Percentiles rank a stretch among this genome's conserved stretches.
phyloP scores from a whole-genome alignment of 2,797 vertebrate genomes.

The Acanthopagrus latus region DNA sequence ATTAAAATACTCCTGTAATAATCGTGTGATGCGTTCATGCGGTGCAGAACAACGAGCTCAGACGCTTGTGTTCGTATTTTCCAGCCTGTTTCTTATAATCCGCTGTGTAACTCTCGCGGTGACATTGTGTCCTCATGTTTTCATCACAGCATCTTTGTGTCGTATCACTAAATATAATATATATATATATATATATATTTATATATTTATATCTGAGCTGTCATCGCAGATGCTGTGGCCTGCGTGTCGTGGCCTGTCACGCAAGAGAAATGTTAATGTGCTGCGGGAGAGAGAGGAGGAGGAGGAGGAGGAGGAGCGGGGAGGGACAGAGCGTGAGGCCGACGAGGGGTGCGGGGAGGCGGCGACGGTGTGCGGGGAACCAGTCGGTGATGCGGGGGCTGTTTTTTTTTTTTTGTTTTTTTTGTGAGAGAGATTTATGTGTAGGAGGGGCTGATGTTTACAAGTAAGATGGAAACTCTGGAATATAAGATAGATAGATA shows the following conservation, averaged over 20 bases:
- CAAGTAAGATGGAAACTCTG: constrained; percentile 20
- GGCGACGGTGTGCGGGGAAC: constrained; percentile 19
- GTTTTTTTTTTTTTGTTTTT: neutral
- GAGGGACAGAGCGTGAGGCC: constrained; percentile 20
- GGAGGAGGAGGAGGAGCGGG: neutral
- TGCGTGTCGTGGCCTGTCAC: constrained; percentile 37
- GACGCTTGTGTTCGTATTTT: accelerated
- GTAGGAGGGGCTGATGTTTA: constrained; percentile 49
- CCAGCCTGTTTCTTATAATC: no score
- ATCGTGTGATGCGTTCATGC: no score
- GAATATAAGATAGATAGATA: neutral
- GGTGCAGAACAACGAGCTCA: neutral
- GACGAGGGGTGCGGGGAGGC: constrained; percentile 19
- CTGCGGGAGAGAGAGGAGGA: neutral
- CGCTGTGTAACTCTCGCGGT: constrained; percentile 14
- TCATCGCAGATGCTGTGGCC: constrained; percentile 27
- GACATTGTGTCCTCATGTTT: constrained; percentile 19
- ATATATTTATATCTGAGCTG: neutral
- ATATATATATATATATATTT: no score
- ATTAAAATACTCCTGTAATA: neutral
- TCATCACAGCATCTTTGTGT: no score
- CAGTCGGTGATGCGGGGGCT: constrained; percentile 31
- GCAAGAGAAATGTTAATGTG: constrained; percentile 16
- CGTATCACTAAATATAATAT: neutral
- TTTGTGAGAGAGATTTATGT: constrained; percentile 10